Conservation (phyloP, 1,140 invertebrate species). For the Littorina saxatilis region DNA sequence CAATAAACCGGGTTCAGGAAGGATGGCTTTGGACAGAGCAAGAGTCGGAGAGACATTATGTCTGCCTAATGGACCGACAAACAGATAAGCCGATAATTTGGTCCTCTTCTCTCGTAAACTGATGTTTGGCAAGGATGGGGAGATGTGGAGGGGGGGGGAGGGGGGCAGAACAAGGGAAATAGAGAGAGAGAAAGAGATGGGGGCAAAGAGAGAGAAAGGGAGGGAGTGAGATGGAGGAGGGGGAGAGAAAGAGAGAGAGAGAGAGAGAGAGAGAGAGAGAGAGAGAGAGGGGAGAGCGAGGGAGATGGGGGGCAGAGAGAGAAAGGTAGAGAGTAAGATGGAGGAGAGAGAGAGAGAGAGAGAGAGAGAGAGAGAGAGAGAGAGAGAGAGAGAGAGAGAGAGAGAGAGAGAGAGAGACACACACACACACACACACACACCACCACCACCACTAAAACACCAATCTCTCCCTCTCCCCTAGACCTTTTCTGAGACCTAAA, state of each 20-base stretch:
- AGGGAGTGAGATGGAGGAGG: not conserved
- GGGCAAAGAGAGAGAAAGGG: not conserved
- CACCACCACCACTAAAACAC: too few relatives aligned
- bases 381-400: not conserved
- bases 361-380: conserved; percentile 3
- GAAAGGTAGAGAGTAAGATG: not conserved
- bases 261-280: conserved; percentile 15
- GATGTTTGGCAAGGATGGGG: too few relatives aligned
- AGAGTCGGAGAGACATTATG: too few relatives aligned
- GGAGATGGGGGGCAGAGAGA: not conserved
- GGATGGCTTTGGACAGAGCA: too few relatives aligned
- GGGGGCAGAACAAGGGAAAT: not conserved
- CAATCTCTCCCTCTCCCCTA: too few relatives aligned
- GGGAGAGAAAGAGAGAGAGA: not conserved
- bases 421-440: not conserved
- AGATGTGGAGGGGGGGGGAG: not conserved
- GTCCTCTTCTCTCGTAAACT: not conserved
- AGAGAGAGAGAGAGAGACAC: not conserved
- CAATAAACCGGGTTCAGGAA: too few relatives aligned
- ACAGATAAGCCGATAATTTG: too few relatives aligned
- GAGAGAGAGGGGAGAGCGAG: not conserved
- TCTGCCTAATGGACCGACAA: too few relatives aligned
- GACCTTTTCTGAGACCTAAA: too few relatives aligned
- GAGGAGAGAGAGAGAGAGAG: not conserved
- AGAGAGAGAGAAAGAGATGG: conserved; percentile 7